Evolutionary conservation across 2,888 invertebrate genomes (phyloP), one percentile per base, ranked within the genome.

Genomic region (Drosophila mettleri): DNA sequence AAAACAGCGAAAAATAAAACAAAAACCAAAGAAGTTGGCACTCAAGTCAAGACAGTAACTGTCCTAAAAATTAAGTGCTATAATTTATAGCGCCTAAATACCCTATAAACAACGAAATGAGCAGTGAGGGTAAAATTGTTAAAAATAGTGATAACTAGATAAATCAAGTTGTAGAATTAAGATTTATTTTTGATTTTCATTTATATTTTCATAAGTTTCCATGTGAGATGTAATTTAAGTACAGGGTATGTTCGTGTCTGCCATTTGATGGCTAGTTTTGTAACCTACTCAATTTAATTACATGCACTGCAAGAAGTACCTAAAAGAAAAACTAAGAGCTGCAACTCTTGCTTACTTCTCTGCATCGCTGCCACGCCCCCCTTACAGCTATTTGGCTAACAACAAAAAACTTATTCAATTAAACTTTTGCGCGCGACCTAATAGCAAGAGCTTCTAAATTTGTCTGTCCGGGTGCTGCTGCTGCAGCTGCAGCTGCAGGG

Each of bases 331-430:
- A 49, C 62, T 55, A 39, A 72, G 73, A 63, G 55, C 60, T 60
- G 52, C 33, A 48, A 77, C 62, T 71, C 55, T 34, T 53, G 34
- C 31, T 27, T 45, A 58, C 36, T 29, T 36, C 14, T 20, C 18
- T 22, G 29, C 6, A 4, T 16, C 27, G 2, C 36, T 36, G 12
- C 24, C 27, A 9, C 27, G 18, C 38, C 14, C 29, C 29, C 24
- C 16, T 62, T 31, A 16, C 36, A 52, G 31, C 31, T 48, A n/a
- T 52, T 46, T 54, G 39, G 51, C 62, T 46, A 52, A 57, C 61
- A 61, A 64, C 52, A 65, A 57, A 60, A 82, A 88, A 86, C 81
- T 86, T 86, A 86, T 86, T 86, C 88, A 86, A 86, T 86, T 86
- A 84, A 86, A 86, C 74, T 86, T 86, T 84, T 73, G 71, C 71